Evolutionary conservation across 2,113 vertebrate genomes (phyloP).

Genomic region (Sorex fumeus): DNA sequence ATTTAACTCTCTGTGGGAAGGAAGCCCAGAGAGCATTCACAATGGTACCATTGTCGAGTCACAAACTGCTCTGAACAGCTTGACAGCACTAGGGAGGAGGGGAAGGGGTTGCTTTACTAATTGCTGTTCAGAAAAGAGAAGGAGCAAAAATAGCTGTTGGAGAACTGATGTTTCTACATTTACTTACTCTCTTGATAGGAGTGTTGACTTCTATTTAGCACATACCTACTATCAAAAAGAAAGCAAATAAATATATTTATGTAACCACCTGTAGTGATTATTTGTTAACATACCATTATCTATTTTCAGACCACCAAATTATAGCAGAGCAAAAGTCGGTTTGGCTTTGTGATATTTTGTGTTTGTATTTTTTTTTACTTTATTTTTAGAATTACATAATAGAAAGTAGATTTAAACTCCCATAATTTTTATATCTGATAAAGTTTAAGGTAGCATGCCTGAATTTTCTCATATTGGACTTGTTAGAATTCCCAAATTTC

Average conservation of each 20-base stretch:
- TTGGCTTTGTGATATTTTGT: conserved; percentile 53
- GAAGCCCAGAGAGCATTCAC: conserved; percentile 93
- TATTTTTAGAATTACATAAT: conserved; percentile 34
- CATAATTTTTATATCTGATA: conserved; percentile 48
- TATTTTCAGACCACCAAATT: conserved; percentile 52
- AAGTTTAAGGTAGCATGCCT: conserved; percentile 23
- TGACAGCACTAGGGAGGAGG: conserved; percentile 88
- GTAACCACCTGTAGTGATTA: conserved; percentile 75
- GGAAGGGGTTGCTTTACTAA: conserved; percentile 90
- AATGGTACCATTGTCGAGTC: conserved; percentile 95
- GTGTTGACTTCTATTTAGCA: conserved; percentile 75
- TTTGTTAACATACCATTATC: conserved; percentile 68
- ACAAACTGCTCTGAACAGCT: conserved; percentile 93
- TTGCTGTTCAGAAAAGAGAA: conserved; percentile 90
- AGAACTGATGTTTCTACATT: conserved; percentile 87
- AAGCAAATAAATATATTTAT: conserved; percentile 76
- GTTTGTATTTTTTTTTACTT: conserved; percentile 57
- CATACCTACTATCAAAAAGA: conserved; percentile 74
- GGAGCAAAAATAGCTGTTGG: conserved; percentile 85
- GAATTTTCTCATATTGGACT: conserved; percentile 57
- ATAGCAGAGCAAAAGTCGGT: conserved; percentile 53
- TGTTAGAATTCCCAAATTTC: conserved; percentile 67
- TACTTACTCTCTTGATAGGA: conserved; percentile 75
- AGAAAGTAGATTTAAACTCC: conserved; percentile 58
- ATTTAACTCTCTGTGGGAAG: conserved; percentile 94